Base-by-base conservation (phyloP, 2,888 invertebrate genomes). In the Abrostola triplasia region DNA sequence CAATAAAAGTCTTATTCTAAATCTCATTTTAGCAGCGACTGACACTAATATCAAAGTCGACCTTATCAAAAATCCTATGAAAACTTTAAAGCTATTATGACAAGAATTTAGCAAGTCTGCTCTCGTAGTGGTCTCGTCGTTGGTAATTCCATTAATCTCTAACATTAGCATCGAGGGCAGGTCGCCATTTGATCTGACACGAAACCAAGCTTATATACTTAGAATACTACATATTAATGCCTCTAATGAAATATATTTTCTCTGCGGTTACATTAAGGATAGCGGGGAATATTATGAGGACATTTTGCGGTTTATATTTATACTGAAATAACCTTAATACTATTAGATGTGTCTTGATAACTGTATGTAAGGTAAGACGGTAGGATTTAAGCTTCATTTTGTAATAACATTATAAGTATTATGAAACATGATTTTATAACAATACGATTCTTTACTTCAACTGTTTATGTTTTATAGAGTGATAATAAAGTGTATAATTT, bases 91-190 rank as follows among this genome's bases (percentile, higher is more conserved):
- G 83, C 83, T 84, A 84, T 84, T 84, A 85, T 80, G 81, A 81
- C 82, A 84, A 80, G 83, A 82, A 84, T 88, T 87, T 85, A 80
- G 82, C 79, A 80, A 84, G 85, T 83, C 80, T 79, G 67, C 79
- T 77, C 76, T 79, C 75, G 80, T 75, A 76, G 80, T 74, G 79
- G 78, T 77, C 81, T 72, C 79, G 81, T 79, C 80, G 85, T 84
- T 81, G 82, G 84, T 91, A 89, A 90, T 91, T 90, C 87, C 88
- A 92, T 92, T 91, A 91, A 91, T 90, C 89, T 88, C 79, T 76
- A 81, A 88, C 89, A 92, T 91, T 90, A 90, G 85, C 90, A 89
- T 90, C 79, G 88, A 84, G 89, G 90, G 88, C 88, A 87, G 87
- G 85, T 85, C 84, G 87, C 83, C 87, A 85, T 90, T 91, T 91